Conservation (phyloP, 2,888 invertebrate genomes). For the Caenorhabditis auriculariae region DNA sequence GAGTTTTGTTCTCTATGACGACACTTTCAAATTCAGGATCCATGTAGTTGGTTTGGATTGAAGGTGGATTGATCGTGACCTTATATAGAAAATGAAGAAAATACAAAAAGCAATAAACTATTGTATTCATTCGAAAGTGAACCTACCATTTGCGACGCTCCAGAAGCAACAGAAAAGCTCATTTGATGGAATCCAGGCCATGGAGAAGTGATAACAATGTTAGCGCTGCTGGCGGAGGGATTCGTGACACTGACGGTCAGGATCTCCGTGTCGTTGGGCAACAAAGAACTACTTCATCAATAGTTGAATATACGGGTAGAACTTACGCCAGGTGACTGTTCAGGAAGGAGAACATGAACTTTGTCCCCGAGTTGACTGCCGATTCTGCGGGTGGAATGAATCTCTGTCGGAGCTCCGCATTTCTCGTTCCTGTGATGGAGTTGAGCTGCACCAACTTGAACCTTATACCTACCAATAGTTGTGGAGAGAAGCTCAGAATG, state of each 20-base stretch:
- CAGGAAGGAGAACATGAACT: background rate
- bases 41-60: background rate
- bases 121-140: background rate
- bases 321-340: background rate
- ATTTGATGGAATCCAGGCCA: constrained; percentile 2
- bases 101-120: too few relatives aligned
- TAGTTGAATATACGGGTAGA: background rate
- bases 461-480: too few relatives aligned
- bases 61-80: background rate
- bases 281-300: background rate
- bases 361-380: background rate
- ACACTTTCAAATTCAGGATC: background rate
- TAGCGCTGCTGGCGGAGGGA: background rate
- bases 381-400: background rate
- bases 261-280: constrained; percentile 8
- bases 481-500: too few relatives aligned
- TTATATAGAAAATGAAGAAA: background rate
- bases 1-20: background rate
- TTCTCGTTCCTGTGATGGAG: too few relatives aligned
- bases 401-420: too few relatives aligned
- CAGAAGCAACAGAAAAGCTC: background rate
- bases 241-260: constrained; percentile 10
- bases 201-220: background rate
- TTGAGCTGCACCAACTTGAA: too few relatives aligned
- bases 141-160: background rate